Percentiles rank a stretch among this genome's conserved stretches.
Evolutionary conservation across 37 sponge, comb jelly and placozoan species (phyloP).

Genomic region (Axinella damicornis): DNA sequence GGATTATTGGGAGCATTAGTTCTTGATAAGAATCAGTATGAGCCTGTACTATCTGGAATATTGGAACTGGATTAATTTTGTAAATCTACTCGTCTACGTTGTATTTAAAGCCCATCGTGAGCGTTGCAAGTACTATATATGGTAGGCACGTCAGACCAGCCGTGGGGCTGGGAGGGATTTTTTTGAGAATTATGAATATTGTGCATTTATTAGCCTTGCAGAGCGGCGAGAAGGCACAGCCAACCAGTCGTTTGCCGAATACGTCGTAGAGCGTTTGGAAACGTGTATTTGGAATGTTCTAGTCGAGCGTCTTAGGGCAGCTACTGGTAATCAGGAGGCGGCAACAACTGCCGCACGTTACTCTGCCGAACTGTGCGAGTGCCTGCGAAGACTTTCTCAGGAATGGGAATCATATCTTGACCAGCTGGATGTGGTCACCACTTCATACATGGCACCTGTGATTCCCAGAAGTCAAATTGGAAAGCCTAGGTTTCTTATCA

Average conservation of each 20-base stretch:
- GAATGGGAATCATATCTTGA: conserved; percentile 43
- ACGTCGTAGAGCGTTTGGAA: conserved; percentile 33
- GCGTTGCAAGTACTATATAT: too few relatives aligned
- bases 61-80: too few relatives aligned
- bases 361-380: background rate
- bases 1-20: too few relatives aligned
- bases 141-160: too few relatives aligned
- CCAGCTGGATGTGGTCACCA: too few relatives aligned
- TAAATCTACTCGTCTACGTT: too few relatives aligned
- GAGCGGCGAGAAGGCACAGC: conserved; percentile 27
- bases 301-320: background rate
- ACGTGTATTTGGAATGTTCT: conserved; percentile 5
- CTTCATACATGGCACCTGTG: conserved; percentile 26
- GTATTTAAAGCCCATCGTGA: too few relatives aligned
- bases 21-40: too few relatives aligned
- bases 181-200: conserved; percentile 25
- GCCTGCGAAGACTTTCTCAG: background rate
- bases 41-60: too few relatives aligned
- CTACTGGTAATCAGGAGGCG: background rate
- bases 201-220: conserved; percentile 17
- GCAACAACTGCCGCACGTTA: background rate
- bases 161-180: conserved; percentile 49
- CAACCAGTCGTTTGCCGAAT: conserved; percentile 14
- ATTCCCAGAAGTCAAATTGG: background rate
- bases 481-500: conserved; percentile 31